These are phyloP conservation scores for Erebia ligea DNA, from an alignment of 2,888 invertebrate genomes.

Conservation along the genomic window DNA sequence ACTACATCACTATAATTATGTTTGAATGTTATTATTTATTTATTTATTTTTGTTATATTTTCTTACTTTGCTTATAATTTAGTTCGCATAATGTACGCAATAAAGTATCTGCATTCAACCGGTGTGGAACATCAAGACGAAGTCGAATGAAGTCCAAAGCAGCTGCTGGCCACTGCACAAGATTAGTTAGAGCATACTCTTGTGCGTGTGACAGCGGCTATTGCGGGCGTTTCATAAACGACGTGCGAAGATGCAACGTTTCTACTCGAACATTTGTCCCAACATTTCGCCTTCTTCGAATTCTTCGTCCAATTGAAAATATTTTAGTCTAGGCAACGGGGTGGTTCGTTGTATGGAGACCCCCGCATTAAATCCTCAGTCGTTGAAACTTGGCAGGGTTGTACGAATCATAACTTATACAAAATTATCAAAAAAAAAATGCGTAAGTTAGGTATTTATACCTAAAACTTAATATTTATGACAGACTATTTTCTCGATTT, in stretches of 20 bases:
- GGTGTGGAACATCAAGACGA: constrained; percentile 30
- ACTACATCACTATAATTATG: neutral
- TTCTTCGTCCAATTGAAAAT: neutral
- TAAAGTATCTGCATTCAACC: constrained; percentile 14
- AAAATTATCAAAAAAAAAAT: too few species aligned
- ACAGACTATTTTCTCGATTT: too few species aligned
- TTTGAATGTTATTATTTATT: neutral
- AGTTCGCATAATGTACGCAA: neutral
- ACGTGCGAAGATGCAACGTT: constrained; percentile 53
- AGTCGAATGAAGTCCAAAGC: constrained; percentile 88
- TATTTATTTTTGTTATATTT: neutral
- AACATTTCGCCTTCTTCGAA: constrained; percentile 5
- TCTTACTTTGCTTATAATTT: constrained; percentile 10
- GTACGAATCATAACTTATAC: too few species aligned
- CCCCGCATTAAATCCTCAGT: too few species aligned
- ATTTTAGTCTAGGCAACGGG: too few species aligned
- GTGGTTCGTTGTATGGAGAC: too few species aligned
- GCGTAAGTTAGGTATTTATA: too few species aligned
- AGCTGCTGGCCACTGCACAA: constrained; percentile 99
- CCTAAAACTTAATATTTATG: too few species aligned
- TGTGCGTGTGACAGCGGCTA: constrained; percentile 99
- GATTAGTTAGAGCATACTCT: constrained; percentile 94
- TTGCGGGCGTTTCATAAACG: constrained; percentile 89
- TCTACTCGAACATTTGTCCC: neutral
- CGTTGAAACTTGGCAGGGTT: too few species aligned